phyloP scores from a whole-genome alignment of 2,797 vertebrate species.

The Gouania willdenowi region DNA sequence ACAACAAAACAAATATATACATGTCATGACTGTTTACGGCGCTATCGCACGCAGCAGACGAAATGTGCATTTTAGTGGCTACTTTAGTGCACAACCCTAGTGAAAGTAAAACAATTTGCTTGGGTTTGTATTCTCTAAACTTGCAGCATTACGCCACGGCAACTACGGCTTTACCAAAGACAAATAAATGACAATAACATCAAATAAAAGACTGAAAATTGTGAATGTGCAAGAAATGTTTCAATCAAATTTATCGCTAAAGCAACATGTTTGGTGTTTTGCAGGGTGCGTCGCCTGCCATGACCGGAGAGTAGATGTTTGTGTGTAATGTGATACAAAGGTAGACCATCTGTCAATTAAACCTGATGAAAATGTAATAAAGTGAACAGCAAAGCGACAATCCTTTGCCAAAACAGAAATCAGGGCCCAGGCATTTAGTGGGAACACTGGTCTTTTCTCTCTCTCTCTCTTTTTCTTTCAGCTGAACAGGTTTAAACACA shows the following conservation, averaged over 20 bases:
- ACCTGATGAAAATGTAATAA: constrained; percentile 38
- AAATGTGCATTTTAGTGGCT: constrained; percentile 15
- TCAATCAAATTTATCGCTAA: constrained; percentile 3
- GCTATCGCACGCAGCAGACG: constrained; percentile 15
- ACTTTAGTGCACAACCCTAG: constrained; percentile 19
- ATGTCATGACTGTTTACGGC: constrained; percentile 33
- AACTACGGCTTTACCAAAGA: constrained; percentile 13
- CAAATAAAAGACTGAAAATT: too few relatives aligned
- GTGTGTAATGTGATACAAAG: constrained; percentile 22
- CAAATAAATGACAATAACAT: constrained; percentile 1
- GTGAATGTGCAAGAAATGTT: neutral
- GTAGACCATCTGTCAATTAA: constrained; percentile 21
- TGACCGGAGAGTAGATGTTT: constrained; percentile 22
- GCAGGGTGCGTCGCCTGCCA: too few relatives aligned
- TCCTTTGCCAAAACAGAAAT: constrained; percentile 27
- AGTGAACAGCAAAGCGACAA: constrained; percentile 40
- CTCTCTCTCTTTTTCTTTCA: neutral
- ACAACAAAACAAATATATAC: constrained; percentile 48
- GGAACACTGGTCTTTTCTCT: constrained; percentile 20
- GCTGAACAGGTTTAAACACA: neutral
- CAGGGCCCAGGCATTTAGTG: constrained; percentile 28
- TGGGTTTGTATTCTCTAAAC: constrained; percentile 1
- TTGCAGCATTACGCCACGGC: constrained; percentile 1
- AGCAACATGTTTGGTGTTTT: too few relatives aligned
- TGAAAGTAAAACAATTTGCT: constrained; percentile 16